These are phyloP conservation scores for Spilosoma lubricipeda DNA, from an alignment of 2,888 invertebrate genomes.

Conservation along the genomic window DNA sequence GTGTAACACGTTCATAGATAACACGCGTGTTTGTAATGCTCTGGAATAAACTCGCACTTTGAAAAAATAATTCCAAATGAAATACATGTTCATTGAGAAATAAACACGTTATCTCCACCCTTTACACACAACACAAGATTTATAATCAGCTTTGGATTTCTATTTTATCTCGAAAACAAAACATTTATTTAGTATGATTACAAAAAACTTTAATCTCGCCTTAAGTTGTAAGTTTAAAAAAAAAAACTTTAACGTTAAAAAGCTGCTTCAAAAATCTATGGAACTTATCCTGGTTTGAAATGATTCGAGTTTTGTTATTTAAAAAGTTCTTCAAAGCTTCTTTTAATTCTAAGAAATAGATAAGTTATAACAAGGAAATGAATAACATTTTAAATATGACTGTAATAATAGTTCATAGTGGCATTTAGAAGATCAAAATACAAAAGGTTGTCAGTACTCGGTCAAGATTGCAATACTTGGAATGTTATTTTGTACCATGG, in stretches of 20 bases:
- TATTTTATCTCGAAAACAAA: constrained; percentile 46
- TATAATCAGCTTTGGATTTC: constrained; percentile 45
- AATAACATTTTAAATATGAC: constrained; percentile 6
- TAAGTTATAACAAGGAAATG: constrained; percentile 1
- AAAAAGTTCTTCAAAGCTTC: neutral
- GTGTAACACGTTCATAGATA: constrained; percentile 81
- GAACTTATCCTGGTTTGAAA: constrained; percentile 22
- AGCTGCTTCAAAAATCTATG: constrained; percentile 14
- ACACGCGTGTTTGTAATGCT: constrained; percentile 74
- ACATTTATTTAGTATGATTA: constrained; percentile 30
- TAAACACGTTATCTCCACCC: constrained; percentile 61
- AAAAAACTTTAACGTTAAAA: constrained; percentile 16
- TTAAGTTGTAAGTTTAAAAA: constrained; percentile 35
- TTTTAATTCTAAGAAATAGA: neutral
- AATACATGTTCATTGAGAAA: constrained; percentile 59
- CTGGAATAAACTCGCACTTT: constrained; percentile 72
- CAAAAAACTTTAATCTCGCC: constrained; percentile 37
- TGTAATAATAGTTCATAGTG: neutral
- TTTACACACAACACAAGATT: constrained; percentile 42
- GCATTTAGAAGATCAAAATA: constrained; percentile 6
- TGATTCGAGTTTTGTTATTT: constrained; percentile 7
- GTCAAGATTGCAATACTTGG: neutral
- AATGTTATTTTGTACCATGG: neutral
- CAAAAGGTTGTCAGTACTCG: neutral
- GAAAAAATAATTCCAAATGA: constrained; percentile 58